Evolutionary conservation across 2,113 vertebrate genomes (phyloP), one percentile per base, ranked within the genome.

Genomic region (Pseudorhombus dupliciocellatus): DNA sequence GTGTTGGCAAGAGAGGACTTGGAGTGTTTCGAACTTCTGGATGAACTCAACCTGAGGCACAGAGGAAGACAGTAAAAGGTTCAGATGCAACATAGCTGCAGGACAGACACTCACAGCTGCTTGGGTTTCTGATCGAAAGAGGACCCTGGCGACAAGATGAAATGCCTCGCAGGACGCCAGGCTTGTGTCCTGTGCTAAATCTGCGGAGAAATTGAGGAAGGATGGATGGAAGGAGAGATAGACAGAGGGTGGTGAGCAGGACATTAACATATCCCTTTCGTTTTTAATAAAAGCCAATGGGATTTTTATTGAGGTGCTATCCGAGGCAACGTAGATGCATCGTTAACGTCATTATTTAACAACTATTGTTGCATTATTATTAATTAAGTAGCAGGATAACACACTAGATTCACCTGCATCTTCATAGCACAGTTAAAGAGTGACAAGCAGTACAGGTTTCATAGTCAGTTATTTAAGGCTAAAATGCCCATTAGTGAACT

Each of bases 21-120:
- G 28, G 50, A 72, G 58, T 61, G 55, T 75, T 72, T 73, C 12
- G 70, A 68, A 15, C 54, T 28, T 63, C 69, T 54, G 57, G 77
- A 60, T 77, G 75, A 85, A 77, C 15, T 73, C 58, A 67, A 30
- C 75, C 91, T 92, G 72, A 60, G 42, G 70, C 1, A 42, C 12
- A 66, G 15, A 83, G 26, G 62, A 6, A 42, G 6, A 40, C 26
- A 76, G 24, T 66, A 37, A 31, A 5, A 34, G 31, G 11, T 73
- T 81, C 58, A 78, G 18, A 71, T 54, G 15, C 1, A 40, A 40
- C 40, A 61, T 54, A 75, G 25, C 25, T 1, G 12, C 8, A 54
- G 6, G 12, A 30, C 14, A 11, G n/a, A 54, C 54, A 56, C 54
- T 37, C 34, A 37, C 34, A 28, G 51, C 73, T 70, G 62, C 71